These are phyloP conservation scores for Epinephelus malabaricus DNA, from an alignment of 2,797 vertebrate genomes.

Conservation along the genomic window DNA sequence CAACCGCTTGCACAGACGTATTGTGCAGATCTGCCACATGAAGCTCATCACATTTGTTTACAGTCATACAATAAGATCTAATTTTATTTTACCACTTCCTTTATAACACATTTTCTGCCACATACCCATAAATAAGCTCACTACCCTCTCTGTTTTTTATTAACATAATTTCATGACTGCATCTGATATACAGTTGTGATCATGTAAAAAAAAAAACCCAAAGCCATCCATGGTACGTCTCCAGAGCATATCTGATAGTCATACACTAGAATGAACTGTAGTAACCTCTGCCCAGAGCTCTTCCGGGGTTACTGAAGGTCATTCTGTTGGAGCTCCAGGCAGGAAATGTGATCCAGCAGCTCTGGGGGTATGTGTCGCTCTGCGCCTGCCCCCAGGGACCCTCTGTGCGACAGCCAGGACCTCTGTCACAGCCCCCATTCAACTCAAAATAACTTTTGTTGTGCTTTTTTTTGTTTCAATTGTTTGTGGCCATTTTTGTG, in stretches of 20 bases:
- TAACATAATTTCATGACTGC: not conserved
- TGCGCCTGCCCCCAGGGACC: conserved; percentile 55
- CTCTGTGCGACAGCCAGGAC: conserved; percentile 57
- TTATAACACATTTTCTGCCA: not conserved
- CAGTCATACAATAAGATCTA: not conserved
- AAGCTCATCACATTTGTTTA: not conserved
- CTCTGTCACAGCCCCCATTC: conserved; percentile 71
- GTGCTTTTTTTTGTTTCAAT: conserved; percentile 49
- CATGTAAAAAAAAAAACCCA: not conserved
- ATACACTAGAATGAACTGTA: conserved; percentile 84
- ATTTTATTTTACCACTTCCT: not conserved
- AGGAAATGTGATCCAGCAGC: conserved; percentile 82
- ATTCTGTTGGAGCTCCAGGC: conserved; percentile 69
- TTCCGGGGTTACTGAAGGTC: conserved; percentile 93
- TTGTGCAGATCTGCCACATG: not conserved
- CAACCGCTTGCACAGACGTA: not conserved
- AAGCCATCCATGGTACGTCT: not conserved
- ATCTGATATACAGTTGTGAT: not conserved
- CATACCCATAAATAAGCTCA: not conserved
- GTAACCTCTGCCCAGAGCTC: conserved; percentile 88
- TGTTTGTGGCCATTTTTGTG: conserved; percentile 58
- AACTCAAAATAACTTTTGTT: conserved; percentile 69
- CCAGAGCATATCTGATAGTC: conserved; percentile 41
- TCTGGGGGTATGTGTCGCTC: conserved; percentile 48
- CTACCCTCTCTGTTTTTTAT: not conserved